phyloP scores from a whole-genome alignment of 2,797 vertebrate species.

The Octomys mimax region DNA sequence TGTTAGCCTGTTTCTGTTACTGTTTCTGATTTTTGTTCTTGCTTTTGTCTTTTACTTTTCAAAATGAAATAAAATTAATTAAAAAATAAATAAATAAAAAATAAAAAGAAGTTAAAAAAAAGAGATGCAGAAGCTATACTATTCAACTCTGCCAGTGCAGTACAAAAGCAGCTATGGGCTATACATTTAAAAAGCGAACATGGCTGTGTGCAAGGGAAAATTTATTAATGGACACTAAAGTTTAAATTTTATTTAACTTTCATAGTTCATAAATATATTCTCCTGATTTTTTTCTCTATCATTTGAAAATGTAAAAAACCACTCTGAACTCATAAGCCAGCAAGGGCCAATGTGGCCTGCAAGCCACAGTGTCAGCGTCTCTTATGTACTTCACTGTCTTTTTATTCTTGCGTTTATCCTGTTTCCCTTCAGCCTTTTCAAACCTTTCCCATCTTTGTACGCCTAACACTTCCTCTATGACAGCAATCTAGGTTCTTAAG shows the following conservation, averaged over 20 bases:
- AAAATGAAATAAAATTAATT: too few species aligned
- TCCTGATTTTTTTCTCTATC: background rate
- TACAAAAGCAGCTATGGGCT: constrained; percentile 37
- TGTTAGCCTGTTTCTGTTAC: too few species aligned
- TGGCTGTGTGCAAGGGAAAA: background rate
- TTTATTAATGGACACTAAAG: background rate
- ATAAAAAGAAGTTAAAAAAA: too few species aligned
- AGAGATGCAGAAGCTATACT: background rate
- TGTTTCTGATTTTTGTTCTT: too few species aligned
- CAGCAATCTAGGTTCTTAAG: background rate
- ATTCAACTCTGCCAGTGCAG: background rate
- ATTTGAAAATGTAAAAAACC: background rate
- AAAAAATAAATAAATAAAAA: too few species aligned
- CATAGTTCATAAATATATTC: background rate
- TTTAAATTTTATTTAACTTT: background rate
- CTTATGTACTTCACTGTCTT: background rate
- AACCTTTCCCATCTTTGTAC: background rate
- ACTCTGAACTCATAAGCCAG: background rate
- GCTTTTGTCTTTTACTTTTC: too few species aligned
- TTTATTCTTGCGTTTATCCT: background rate
- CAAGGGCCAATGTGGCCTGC: background rate
- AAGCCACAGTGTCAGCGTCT: background rate
- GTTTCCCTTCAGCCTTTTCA: background rate
- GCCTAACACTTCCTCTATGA: background rate
- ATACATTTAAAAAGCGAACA: background rate